Base-by-base conservation (phyloP, 2,888 invertebrate species). In the Barypeithes pellucidus region DNA sequence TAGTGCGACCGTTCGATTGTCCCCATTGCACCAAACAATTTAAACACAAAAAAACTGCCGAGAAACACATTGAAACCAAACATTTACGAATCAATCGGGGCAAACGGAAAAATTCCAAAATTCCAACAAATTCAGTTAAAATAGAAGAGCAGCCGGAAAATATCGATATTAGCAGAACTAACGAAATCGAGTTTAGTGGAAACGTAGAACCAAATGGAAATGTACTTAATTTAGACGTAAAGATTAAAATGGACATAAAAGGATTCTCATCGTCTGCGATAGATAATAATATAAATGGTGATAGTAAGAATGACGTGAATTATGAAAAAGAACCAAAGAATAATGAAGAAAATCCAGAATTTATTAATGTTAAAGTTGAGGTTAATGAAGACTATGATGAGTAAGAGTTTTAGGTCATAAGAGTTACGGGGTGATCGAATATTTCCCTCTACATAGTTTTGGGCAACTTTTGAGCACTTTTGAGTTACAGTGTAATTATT, bases 1-100 rank as follows among this genome's bases (percentile, higher is more conserved):
- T 69, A 67, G 77, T 88, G 22, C 79, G 89, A 14, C 89, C 89
- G 22, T 89, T 88, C 24, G 84, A 85, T 0, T 90, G 90, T 73
- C 84, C 83, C 7, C 84, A 89, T 0, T 90, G 90, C 62, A 83
- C 87, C 66, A 89, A 89, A 74, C 68, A 74, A 14, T 83, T 83
- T 66, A 83, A 83, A 75, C 82, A 83, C 52, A 82, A 82, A 69
- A 82, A 81, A 70, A 80, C 82, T 1, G 78, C 77, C 41, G 80
- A 81, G 29, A 83, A 80, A 70, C 83, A 83, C 67, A 73, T 80
- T 70, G 14, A 41, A 8, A 70, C 22, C 5, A 68, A 68, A 20
- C 72, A 72, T 45, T 7, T 18, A 9, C 33, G 16, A 11, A 2
- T 33, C 0, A 16, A 11, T 14, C 14, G 18, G 11, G 43, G 2